A percentile compares a stretch with the other conserved stretches of the same genome.
phyloP scores from a whole-genome alignment of 2,113 vertebrate species.

The Callithrix jacchus region DNA sequence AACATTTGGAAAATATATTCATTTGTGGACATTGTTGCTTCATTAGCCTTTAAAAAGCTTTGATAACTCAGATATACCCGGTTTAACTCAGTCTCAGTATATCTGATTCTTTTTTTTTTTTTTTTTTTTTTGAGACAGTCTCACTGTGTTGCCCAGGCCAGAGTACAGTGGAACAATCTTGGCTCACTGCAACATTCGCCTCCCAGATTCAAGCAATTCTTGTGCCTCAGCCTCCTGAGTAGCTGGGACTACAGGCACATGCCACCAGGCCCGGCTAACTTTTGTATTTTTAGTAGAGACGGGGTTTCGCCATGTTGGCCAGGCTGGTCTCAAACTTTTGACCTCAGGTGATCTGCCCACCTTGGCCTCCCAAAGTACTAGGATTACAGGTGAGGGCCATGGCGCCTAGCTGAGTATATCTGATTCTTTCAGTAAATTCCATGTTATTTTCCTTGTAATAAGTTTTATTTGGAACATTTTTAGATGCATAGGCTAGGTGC shows the following conservation, averaged over 20 bases:
- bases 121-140: not conserved
- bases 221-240: not conserved
- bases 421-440: not conserved
- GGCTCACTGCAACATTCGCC: too few species aligned
- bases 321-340: not conserved
- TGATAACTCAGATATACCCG: not conserved
- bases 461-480: not conserved
- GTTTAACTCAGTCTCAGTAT: not conserved
- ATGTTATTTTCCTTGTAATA: not conserved
- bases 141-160: not conserved
- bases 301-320: not conserved
- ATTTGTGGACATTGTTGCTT: not conserved
- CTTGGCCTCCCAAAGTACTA: not conserved
- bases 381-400: not conserved
- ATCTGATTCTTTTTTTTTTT: not conserved
- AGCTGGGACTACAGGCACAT: too few species aligned
- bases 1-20: not conserved
- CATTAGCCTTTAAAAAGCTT: conserved; percentile 19
- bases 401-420: not conserved
- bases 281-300: not conserved
- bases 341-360: not conserved
- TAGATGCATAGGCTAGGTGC: not conserved
- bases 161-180: not conserved
- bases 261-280: not conserved
- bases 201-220: not conserved